phyloP scores from a whole-genome alignment of 2,113 vertebrate genomes.

The Clinocottus analis region DNA sequence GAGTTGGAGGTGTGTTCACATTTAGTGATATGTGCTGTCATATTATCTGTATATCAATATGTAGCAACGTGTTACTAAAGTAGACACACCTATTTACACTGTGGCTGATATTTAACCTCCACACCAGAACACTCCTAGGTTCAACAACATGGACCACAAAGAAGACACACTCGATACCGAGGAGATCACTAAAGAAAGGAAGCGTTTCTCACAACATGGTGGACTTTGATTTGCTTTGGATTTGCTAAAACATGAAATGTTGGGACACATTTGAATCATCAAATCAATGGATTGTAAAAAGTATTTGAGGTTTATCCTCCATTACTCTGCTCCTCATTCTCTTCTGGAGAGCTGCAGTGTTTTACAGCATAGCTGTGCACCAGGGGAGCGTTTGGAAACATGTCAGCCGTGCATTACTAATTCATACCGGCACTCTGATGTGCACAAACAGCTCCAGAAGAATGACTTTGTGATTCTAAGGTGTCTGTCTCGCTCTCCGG shows the following conservation, averaged over 20 bases:
- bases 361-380: slow-evolving; percentile 18
- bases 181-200: not conserved
- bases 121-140: slow-evolving; percentile 22
- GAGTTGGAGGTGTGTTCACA: not conserved
- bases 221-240: not conserved
- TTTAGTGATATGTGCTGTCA: not conserved
- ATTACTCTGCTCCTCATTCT: not conserved
- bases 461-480: slow-evolving; percentile 39
- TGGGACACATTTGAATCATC: not conserved
- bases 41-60: slow-evolving; percentile 40
- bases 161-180: not conserved
- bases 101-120: slow-evolving; percentile 43
- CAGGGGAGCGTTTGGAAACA: slow-evolving; percentile 35
- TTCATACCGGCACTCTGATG: slow-evolving; percentile 29
- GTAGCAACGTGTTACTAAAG: slow-evolving; percentile 34
- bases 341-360: slow-evolving; percentile 13
- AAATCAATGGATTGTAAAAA: not conserved
- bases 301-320: not conserved
- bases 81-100: slow-evolving; percentile 57
- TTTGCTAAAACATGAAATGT: not conserved
- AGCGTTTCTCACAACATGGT: not conserved
- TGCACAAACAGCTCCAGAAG: slow-evolving; percentile 18
- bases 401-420: slow-evolving; percentile 59
- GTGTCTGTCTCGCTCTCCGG: slow-evolving; percentile 24
- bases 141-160: not conserved